Conservation (phyloP, 2,113 vertebrate species). For the Varanus salvator region DNA sequence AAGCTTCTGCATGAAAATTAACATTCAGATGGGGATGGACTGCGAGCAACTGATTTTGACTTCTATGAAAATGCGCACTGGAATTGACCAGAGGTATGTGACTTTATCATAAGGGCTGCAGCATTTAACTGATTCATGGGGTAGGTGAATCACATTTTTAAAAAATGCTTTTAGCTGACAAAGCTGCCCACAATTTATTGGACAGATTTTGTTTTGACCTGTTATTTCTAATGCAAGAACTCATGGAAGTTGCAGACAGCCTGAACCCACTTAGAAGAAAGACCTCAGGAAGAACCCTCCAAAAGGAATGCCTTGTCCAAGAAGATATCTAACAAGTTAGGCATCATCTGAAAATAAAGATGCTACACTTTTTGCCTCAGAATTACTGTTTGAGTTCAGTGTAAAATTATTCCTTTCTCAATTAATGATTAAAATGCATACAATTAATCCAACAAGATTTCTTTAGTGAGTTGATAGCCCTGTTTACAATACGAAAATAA, state of each 20-base stretch:
- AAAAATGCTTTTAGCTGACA: neutral
- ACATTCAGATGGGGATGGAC: neutral
- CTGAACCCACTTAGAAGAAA: neutral
- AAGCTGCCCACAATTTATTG: neutral
- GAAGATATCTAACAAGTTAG: neutral
- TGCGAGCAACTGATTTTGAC: neutral
- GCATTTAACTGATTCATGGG: slow-evolving; percentile 5
- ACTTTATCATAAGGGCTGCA: neutral
- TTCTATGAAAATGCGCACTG: neutral
- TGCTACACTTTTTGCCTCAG: neutral
- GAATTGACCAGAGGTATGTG: neutral
- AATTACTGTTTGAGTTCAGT: neutral
- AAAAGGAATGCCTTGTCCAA: neutral
- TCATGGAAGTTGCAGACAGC: neutral
- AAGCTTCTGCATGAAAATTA: neutral
- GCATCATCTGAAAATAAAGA: neutral
- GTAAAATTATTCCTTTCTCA: neutral
- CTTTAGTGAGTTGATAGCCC: neutral
- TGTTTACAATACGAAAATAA: neutral
- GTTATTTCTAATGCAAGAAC: neutral
- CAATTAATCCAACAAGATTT: neutral
- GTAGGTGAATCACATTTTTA: neutral
- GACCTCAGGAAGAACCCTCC: no score
- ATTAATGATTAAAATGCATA: neutral
- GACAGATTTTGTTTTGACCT: neutral